A percentile compares a stretch with the other conserved stretches of the same genome.
Conservation (phyloP, 2,113 vertebrate species). For the human region GRCh38 chr16:4591501-4592000, state of each 20-base stretch:
- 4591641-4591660: background rate
- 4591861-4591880: background rate
- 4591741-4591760: slow-evolving; percentile 69
- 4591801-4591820: background rate
- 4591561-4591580: background rate
- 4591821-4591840: background rate
- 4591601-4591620: background rate
- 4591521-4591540: background rate
- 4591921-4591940: background rate
- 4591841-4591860: background rate
- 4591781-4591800: slow-evolving; percentile 63
- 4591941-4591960: background rate
- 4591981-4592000: background rate
- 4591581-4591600: background rate
- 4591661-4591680: slow-evolving; percentile 70
- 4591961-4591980: background rate
- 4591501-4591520: background rate
- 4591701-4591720: slow-evolving; percentile 75
- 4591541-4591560: background rate
- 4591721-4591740: slow-evolving; percentile 72
- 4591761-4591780: slow-evolving; percentile 64
- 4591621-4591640: background rate
- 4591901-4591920: background rate
- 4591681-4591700: slow-evolving; percentile 77
- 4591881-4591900: background rate